Base-by-base conservation (phyloP, 2,888 invertebrate species). In the Campopleginae sp. region DNA sequence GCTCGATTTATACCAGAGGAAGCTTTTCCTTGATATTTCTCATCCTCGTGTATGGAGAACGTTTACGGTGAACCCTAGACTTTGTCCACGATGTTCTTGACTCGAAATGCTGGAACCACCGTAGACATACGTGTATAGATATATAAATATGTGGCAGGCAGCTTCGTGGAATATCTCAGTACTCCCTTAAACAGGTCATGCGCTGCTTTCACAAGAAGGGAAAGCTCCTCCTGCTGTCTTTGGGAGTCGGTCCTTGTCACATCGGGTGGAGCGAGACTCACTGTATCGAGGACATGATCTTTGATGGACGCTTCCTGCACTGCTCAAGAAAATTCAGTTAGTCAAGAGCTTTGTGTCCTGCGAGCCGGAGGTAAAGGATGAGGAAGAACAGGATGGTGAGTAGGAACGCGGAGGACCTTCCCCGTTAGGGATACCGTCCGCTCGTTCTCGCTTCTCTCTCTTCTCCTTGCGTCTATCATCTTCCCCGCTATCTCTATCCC, bases 251-350 rank as follows among this genome's bases (percentile, higher is more conserved):
- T 68, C 76, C 68, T 66, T 66, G 61, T 63, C 66, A n/a, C n/a
- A 27, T 66, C 51, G 74, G 46, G 58, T 63, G 54, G 8, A 10
- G 7, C 27, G 77, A 27, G 63, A 87, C 84, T 87, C 84, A 86
- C 82, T 79, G 84, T 83, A 86, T 84, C 33, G 72, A 78, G 79
- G 68, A 80, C 80, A 82, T 80, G 91, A 93, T 93, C 93, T 93
- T 93, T 92, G 93, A 93, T 92, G 93, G 92, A 92, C 92, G 91
- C 91, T 90, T 88, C 91, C 90, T 87, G 91, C 89, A 90, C 88
- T 91, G 93, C 93, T 93, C 92, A 93, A 93, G 93, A 93, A 93
- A 93, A 93, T 93, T 93, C 90, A 93, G 92, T 93, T 93, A 93
- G 91, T 91, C 91, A 90, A 88, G 90, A 91, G 92, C 93, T 92